Base-by-base conservation (phyloP, 2,888 invertebrate species). In the Drosophila greeni region DNA sequence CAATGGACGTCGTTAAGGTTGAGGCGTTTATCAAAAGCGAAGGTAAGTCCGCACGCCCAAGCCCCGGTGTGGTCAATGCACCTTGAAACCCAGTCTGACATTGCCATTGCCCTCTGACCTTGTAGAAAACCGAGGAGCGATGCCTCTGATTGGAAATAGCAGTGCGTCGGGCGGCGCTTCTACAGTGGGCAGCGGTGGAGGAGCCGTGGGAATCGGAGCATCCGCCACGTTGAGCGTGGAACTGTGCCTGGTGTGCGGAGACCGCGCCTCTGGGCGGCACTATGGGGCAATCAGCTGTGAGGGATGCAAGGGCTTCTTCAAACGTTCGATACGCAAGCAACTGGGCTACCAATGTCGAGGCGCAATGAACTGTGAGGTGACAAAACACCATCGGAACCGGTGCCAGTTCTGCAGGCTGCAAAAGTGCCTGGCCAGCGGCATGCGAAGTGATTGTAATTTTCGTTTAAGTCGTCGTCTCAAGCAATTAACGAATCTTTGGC, bases 231-330 rank as follows among this genome's bases (percentile, higher is more conserved):
- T 87, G 71, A 87, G 86, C 67, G 87, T 89, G 34, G 97, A 98
- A 89, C 91, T 97, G 53, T 98, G 98, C 89, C 94, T 98, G 18
- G 98, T 98, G 26, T 98, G 98, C 86, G 98, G 98, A 0, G 98
- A 98, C 88, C 91, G 97, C 68, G 98, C 98, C 11, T 97, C 97
- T 31, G 98, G 97, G 18, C 92, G 97, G 56, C 98, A 98, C 86
- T 98, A 98, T 90, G 98, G 98, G 56, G 95, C 95, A 26, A 93
- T 93, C 66, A 95, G 95, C 83, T 96, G 95, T 88, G 95, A 95
- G 91, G 98, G 98, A 4, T 99, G 98, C 89, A 99, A 99, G 89
- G 98, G 98, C 0, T 99, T 99, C 90, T 99, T 99, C 90, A 99
- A 99, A 89, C 92, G 99, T 1, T 97, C 97, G 23, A 98, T 99